A percentile compares a stretch with the other conserved stretches of the same genome.
Conservation (phyloP, 2,113 vertebrate species). For the Glaucidium brasilianum region DNA sequence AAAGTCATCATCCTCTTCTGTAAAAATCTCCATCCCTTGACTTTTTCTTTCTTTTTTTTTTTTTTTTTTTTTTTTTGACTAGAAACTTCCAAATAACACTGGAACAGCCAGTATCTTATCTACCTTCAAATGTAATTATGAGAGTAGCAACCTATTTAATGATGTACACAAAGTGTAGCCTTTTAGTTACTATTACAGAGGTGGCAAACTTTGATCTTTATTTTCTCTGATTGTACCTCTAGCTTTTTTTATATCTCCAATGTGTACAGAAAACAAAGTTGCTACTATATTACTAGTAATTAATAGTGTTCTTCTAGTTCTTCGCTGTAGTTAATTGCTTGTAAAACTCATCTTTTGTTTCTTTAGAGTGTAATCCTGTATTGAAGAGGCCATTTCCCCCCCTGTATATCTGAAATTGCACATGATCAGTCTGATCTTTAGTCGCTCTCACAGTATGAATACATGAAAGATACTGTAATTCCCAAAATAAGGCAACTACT, state of each 20-base stretch:
- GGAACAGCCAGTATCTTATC: background rate
- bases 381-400: background rate
- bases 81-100: background rate
- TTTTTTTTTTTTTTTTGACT: background rate
- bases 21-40: background rate
- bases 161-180: background rate
- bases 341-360: background rate
- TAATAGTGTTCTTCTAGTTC: background rate
- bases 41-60: background rate
- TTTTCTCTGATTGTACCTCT: background rate
- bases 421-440: background rate
- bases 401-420: background rate
- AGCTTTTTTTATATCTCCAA: background rate
- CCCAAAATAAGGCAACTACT: background rate
- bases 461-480: background rate
- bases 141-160: background rate
- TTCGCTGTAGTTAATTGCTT: background rate
- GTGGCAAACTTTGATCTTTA: background rate
- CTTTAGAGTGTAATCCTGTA: background rate
- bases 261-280: background rate
- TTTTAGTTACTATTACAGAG: background rate
- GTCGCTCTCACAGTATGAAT: background rate
- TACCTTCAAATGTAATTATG: background rate
- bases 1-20: background rate
- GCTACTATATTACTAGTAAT: background rate